Evolutionary conservation across 30 jellyfish, hydroid and myxozoan genomes (phyloP), one percentile per base, ranked within the genome.

Genomic region (Mastigias papua): DNA sequence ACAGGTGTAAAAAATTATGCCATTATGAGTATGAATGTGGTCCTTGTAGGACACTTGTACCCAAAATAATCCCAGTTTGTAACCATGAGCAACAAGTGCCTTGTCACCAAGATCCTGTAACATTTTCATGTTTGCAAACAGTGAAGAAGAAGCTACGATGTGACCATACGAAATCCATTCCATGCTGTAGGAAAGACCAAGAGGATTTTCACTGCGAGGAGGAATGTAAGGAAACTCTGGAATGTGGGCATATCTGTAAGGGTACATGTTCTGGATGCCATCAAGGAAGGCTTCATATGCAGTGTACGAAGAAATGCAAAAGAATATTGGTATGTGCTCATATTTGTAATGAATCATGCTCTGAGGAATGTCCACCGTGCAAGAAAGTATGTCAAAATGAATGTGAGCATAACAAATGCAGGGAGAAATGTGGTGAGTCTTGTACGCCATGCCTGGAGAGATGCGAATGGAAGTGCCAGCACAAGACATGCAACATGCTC

Each of bases 161-260:
- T 34, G 86, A 79, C 21, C 92, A 83, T 33, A 28, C 28, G 34
- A 30, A 31, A 22, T 28, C 29, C 6, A 23, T 58, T 20, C 65
- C 66, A 1, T 78, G 88, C 28, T 26, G 37, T 6, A 31, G 16
- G 23, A 29, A 33, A 22, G 66, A 78, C 32, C 1, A 20, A n/a
- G 35, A 30, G 13, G 58, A 49, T 35, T 76, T 86, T 26, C 49
- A 15, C 6, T 90, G 97, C 67, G 15, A 23, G 6, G 79, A 21
- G 61, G 50, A 22, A 31, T 90, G 97, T 42, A 70, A 64, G 1
- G 91, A 19, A 48, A 13, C 19, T 21, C 86, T 91, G 23, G 88
- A 54, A 69, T 91, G 97, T 84, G 95, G 95, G 25, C 97, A 91
- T 50, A 16, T 69, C 1, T 91, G 97, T 33, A 42, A 61, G 9